Percentiles rank a stretch among this genome's conserved stretches.
These are phyloP conservation scores for Choristoneura fumiferana DNA, from an alignment of 1,140 invertebrate species.

Conservation along the genomic window DNA sequence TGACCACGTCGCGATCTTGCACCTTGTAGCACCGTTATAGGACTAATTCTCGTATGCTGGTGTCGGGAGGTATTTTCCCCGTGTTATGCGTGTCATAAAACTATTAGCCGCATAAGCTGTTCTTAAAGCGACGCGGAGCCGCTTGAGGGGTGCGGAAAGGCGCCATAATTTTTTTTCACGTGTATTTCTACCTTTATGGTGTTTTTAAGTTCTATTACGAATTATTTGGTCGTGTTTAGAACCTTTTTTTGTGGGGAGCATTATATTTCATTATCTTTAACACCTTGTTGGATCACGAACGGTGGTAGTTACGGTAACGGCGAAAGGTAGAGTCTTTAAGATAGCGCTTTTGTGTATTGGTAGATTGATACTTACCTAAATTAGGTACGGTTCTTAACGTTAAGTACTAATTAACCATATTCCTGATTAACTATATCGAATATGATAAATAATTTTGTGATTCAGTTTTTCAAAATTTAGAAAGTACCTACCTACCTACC, in stretches of 20 bases:
- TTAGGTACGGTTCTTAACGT: too few species aligned
- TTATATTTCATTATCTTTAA: constrained; percentile 72
- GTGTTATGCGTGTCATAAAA: constrained; percentile 75
- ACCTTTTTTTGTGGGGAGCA: constrained; percentile 53
- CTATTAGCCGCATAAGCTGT: constrained; percentile 76
- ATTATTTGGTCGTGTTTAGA: constrained; percentile 62
- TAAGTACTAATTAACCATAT: too few species aligned
- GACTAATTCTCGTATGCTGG: constrained; percentile 32
- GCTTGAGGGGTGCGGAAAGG: constrained; percentile 54
- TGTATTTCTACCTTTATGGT: constrained; percentile 50
- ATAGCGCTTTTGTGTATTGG: neutral
- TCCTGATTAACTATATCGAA: too few species aligned
- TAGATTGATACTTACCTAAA: too few species aligned
- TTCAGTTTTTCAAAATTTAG: too few species aligned
- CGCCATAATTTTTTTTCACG: constrained; percentile 55
- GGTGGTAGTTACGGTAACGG: neutral
- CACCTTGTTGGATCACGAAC: constrained; percentile 54
- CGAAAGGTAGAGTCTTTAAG: neutral
- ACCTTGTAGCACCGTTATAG: constrained; percentile 39
- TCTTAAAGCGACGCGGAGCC: constrained; percentile 58
- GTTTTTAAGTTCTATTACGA: constrained; percentile 67
- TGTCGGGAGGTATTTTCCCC: constrained; percentile 31
- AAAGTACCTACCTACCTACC: too few species aligned
- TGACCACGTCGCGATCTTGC: constrained; percentile 25
- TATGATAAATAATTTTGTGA: too few species aligned